These are phyloP conservation scores for Nasonia oneida DNA, from an alignment of 2,888 invertebrate genomes.

Conservation along the genomic window DNA sequence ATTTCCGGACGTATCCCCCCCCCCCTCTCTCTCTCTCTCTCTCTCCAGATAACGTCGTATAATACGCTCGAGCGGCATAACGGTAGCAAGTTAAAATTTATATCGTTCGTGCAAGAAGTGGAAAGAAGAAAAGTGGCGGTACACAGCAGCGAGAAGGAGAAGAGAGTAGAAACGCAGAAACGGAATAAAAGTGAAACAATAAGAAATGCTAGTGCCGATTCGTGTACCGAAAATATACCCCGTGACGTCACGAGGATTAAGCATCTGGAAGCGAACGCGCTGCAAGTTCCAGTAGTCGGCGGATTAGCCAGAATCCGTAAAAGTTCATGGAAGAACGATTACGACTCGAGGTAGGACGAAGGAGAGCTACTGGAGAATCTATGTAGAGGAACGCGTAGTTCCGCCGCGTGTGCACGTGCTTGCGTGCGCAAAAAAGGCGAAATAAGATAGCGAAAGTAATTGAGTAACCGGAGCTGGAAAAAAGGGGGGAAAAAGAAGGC, in stretches of 20 bases:
- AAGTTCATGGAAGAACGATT: conserved; percentile 58
- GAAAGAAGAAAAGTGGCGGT: background rate
- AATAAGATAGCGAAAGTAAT: conserved; percentile 26
- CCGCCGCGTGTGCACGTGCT: too few species aligned
- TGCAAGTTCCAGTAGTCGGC: conserved; percentile 42
- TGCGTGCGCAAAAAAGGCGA: background rate
- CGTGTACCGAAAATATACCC: conserved; percentile 55
- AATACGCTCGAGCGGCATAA: conserved; percentile 55
- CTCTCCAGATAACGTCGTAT: conserved; percentile 13
- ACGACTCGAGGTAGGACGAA: conserved; percentile 13
- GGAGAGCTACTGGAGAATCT: background rate
- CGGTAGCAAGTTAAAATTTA: conserved; percentile 40
- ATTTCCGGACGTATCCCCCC: background rate
- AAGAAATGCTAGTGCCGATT: conserved; percentile 53
- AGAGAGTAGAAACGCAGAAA: conserved; percentile 20
- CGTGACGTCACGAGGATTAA: conserved; percentile 50
- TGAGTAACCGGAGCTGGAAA: background rate
- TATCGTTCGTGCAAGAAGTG: background rate
- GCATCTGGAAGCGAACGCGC: conserved; percentile 29
- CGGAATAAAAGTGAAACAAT: conserved; percentile 49
- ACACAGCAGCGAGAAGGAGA: background rate
- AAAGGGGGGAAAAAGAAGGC: too few species aligned
- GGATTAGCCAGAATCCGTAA: conserved; percentile 48
- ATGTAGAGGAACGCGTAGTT: background rate
- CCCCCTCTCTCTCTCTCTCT: background rate